Base-by-base conservation (phyloP, 2,888 invertebrate species). In the Drosophila nr. perissopoda region DNA sequence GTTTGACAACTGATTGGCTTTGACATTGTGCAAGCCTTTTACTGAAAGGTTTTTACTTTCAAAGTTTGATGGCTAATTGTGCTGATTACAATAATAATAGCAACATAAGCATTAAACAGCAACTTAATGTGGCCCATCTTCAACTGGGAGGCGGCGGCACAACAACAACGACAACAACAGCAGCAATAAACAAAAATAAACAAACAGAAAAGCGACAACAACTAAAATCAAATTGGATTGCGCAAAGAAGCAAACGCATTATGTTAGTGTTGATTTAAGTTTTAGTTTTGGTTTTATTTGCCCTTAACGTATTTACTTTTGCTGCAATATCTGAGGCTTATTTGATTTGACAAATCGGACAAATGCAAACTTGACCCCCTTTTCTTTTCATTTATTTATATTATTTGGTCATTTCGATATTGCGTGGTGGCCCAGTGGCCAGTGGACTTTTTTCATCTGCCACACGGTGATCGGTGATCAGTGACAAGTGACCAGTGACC, bases 171-270 rank as follows among this genome's bases (percentile, higher is more conserved):
- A 66, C 45, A 60, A 18, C 48, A 36, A 18, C 31, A 54, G 11
- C 21, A 21, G 21, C 7, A 69, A 73, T 69, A 51, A 69, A 63
- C 61, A 67, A 67, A 65, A 66, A 72, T 53, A 79, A 68, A 73
- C 58, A 78, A 65, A 62, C 51, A 58, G 52, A 59, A 38, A 60
- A 66, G n/a, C 49, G 56, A 57, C 27, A 62, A 66, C 38, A 66
- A 48, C 34, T 62, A 16, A 69, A 76, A 66, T 69, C 66, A 78
- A 81, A 83, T 75, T 75, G 70, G 73, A 87, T 89, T 86, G 82
- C 87, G 85, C 79, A 86, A 86, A 84, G 82, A 76, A 75, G 74
- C 78, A 86, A 77, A 83, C 77, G 80, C 85, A 85, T 83, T 81
- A 80, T 82, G 78, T 71, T 86, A 69, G 74, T 73, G 82, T 88